These are phyloP conservation scores for Plutomurus gul DNA, from an alignment of 1,140 invertebrate genomes.

Conservation along the genomic window DNA sequence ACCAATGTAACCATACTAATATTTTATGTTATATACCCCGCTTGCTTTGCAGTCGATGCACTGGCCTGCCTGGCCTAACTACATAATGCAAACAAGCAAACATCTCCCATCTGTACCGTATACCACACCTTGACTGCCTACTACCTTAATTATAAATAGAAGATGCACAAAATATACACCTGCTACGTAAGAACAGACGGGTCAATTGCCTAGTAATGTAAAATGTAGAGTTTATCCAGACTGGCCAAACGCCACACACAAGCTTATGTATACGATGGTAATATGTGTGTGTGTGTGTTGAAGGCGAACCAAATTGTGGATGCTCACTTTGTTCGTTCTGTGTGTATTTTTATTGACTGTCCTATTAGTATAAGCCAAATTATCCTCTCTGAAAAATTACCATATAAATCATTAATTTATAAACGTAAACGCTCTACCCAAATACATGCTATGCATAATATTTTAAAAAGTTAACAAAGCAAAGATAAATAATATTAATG, in stretches of 20 bases:
- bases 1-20: slow-evolving; percentile 7
- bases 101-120: not conserved
- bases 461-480: no score
- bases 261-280: no score
- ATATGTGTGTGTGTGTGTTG: not conserved
- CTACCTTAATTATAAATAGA: not conserved
- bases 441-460: no score
- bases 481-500: not conserved
- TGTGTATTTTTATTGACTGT: not conserved
- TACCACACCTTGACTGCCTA: not conserved
- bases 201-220: not conserved
- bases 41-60: not conserved
- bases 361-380: not conserved
- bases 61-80: no score
- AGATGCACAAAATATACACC: no score
- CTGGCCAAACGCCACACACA: no score
- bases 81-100: not conserved
- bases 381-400: not conserved
- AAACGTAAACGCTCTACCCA: no score
- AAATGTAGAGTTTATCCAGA: no score
- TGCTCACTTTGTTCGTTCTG: no score
- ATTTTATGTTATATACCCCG: not conserved
- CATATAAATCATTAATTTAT: not conserved
- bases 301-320: not conserved
- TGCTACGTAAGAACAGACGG: no score